phyloP scores from a whole-genome alignment of 2,797 vertebrate genomes.

The Rhabdomys pumilio region DNA sequence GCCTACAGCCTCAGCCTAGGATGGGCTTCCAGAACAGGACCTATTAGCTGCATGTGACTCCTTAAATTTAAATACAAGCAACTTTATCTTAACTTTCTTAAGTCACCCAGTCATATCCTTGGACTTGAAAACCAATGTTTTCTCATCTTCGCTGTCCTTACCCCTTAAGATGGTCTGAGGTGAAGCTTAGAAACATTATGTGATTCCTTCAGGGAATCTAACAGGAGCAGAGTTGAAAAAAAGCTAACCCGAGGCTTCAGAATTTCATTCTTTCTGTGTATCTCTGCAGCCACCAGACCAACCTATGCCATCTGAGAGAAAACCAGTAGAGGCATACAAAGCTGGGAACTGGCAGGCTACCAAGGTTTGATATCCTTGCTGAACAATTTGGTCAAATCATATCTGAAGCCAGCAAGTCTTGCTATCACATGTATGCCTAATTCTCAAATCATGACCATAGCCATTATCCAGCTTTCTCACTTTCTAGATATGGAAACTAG shows the following conservation, averaged over 20 bases:
- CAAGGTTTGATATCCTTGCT: not conserved
- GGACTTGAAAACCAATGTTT: not conserved
- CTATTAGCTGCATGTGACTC: not conserved
- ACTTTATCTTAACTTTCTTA: not conserved
- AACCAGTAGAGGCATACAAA: not conserved
- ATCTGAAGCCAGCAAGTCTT: not conserved
- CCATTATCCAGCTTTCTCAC: not conserved
- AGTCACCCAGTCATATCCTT: not conserved
- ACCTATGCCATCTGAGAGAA: not conserved
- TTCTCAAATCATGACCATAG: not conserved
- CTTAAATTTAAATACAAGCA: not conserved
- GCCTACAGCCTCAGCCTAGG: not conserved
- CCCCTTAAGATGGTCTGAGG: conserved; percentile 13
- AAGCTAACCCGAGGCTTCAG: not conserved
- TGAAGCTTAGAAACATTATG: not conserved
- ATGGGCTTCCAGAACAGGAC: not conserved
- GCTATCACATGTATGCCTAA: not conserved
- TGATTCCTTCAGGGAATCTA: not conserved
- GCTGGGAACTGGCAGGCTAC: not conserved
- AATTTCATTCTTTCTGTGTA: not conserved
- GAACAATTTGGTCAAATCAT: not conserved
- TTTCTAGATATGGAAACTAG: not conserved
- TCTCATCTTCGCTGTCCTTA: not conserved
- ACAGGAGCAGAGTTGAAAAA: not conserved
- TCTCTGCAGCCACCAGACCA: not conserved